A percentile compares a stretch with the other conserved stretches of the same genome.
phyloP scores from a whole-genome alignment of 2,888 invertebrate genomes.

The Cantharis rustica region DNA sequence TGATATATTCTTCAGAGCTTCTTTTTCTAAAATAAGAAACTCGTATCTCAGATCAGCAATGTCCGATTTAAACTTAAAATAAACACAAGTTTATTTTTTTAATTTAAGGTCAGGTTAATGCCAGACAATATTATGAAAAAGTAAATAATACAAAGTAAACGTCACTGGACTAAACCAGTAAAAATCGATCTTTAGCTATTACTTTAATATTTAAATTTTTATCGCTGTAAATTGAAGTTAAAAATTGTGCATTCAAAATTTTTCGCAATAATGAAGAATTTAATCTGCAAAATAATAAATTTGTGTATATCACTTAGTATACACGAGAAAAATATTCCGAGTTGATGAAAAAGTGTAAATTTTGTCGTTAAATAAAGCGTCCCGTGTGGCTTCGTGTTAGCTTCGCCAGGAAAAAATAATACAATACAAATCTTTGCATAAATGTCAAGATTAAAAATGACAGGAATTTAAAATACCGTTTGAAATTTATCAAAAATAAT shows the following conservation, averaged over 20 bases:
- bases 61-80: not conserved
- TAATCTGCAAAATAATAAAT: not conserved
- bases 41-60: not conserved
- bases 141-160: not conserved
- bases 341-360: not conserved
- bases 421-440: not conserved
- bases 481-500: not conserved
- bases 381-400: not conserved
- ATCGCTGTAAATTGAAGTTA: not conserved
- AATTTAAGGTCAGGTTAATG: too few species aligned
- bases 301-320: not conserved
- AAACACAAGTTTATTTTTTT: too few species aligned
- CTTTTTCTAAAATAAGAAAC: not conserved
- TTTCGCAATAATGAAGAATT: not conserved
- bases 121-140: too few species aligned
- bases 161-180: not conserved
- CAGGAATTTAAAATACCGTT: not conserved
- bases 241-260: not conserved
- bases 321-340: not conserved
- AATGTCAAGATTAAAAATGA: not conserved
- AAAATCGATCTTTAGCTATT: not conserved
- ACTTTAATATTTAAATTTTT: not conserved
- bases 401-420: not conserved
- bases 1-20: not conserved
- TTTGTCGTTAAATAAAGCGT: not conserved